Evolutionary conservation across 2,888 invertebrate genomes (phyloP), one percentile per base, ranked within the genome.

Genomic region (Drosophila acutilabella): DNA sequence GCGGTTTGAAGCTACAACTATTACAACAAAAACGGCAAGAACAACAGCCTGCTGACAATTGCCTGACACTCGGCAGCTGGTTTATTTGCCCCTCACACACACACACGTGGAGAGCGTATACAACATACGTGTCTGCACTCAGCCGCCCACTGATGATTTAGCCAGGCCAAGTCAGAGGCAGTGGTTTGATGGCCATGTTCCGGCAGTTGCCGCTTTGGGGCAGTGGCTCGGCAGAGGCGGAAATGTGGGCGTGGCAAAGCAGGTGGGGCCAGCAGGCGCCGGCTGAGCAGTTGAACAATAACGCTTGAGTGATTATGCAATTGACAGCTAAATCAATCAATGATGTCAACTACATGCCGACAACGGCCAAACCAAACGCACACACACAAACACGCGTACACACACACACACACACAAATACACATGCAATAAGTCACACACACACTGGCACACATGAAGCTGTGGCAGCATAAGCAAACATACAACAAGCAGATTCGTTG

Each of bases 281-380:
- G 79, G 73, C 83, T 78, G 78, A 86, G 86, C 80, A 86, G 83
- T 81, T 87, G 76, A 80, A 87, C 90, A 85, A 89, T 90, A 89
- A 84, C 87, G 88, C 88, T 88, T 90, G 90, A 90, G 88, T 88
- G 91, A 90, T 88, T 91, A 90, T 89, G 89, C 90, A 89, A 91
- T 91, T 91, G 91, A 89, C 91, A 90, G 88, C 84, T 89, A 89
- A 91, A 91, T 91, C 91, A 91, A 91, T 91, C 91, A 91, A 88
- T 91, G 88, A 86, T 91, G 90, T 90, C 90, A 91, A 88, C 89
- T 89, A 81, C 87, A 90, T 81, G 84, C 78, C 78, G 74, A 60
- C 78, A 79, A 72, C 71, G 74, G 65, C 52, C 76, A 68, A 71
- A 42, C 67, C 58, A 66, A 58, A 64, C 66, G 5, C 30, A 23